Conservation (phyloP, 2,113 vertebrate species). For the Hemicordylus capensis region DNA sequence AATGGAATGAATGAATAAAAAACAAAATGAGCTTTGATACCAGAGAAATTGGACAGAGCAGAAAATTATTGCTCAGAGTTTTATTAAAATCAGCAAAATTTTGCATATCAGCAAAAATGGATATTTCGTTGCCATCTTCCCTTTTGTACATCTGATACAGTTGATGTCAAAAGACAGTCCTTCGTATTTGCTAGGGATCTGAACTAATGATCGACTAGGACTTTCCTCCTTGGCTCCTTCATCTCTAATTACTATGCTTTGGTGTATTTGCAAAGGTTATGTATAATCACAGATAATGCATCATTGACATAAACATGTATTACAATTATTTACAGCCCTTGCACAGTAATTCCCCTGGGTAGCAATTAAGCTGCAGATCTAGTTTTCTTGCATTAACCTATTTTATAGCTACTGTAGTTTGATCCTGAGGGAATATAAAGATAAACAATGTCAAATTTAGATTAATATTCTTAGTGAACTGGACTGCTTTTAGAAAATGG, state of each 20-base stretch:
- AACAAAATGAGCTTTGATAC: too few species aligned
- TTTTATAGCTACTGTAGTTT: conserved; percentile 3
- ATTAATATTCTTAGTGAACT: conserved; percentile 39
- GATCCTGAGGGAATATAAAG: neutral
- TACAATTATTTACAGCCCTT: neutral
- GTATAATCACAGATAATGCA: conserved; percentile 1
- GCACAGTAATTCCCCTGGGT: neutral
- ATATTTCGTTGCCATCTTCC: conserved; percentile 15
- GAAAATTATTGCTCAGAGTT: neutral
- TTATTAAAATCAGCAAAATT: neutral
- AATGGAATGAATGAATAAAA: too few species aligned
- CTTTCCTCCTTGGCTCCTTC: neutral
- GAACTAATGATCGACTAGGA: conserved; percentile 10
- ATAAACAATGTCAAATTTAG: conserved; percentile 21
- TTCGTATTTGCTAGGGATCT: neutral
- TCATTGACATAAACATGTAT: conserved; percentile 6
- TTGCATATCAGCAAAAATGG: neutral
- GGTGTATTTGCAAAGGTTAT: neutral
- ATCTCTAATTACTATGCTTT: neutral
- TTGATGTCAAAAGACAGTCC: neutral
- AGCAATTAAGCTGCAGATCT: neutral
- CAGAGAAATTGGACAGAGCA: neutral
- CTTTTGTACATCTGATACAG: conserved; percentile 7
- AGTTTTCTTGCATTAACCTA: neutral
- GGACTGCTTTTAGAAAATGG: conserved; percentile 35